These are phyloP conservation scores for Papio anubis DNA, from an alignment of 2,113 vertebrate genomes.

Conservation along the genomic window DNA sequence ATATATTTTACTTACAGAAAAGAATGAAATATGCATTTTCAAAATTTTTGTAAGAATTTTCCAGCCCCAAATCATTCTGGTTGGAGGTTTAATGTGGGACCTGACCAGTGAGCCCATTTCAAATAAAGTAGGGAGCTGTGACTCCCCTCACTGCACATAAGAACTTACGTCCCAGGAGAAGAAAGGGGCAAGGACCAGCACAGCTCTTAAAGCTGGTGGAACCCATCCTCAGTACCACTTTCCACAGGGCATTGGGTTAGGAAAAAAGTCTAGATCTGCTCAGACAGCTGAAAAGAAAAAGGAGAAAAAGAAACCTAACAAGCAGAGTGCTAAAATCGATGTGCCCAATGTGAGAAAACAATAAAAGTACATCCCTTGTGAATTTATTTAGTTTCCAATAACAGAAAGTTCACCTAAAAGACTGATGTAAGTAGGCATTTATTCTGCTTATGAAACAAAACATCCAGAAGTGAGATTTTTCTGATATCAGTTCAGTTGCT, in stretches of 20 bases:
- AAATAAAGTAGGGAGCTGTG: not conserved
- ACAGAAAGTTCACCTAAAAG: not conserved
- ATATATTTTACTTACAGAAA: not conserved
- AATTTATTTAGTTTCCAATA: not conserved
- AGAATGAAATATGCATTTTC: not conserved
- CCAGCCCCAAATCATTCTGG: not conserved
- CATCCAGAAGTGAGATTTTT: not conserved
- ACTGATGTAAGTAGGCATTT: not conserved
- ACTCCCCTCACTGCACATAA: not conserved
- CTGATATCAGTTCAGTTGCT: not conserved
- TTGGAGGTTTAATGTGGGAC: not conserved
- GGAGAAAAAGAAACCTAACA: not conserved
- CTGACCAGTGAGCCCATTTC: not conserved
- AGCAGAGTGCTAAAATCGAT: not conserved
- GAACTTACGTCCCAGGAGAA: not conserved
- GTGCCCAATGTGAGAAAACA: not conserved
- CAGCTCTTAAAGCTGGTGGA: not conserved
- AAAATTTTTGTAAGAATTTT: not conserved
- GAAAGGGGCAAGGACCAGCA: not conserved
- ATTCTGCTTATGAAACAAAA: not conserved
- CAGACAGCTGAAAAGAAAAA: not conserved
- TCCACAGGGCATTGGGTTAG: rapidly evolving
- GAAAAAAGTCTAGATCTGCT: not conserved
- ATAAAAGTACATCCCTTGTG: not conserved
- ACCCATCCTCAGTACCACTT: not conserved